Conservation (phyloP, 2,888 invertebrate genomes). For the Aleiodes testaceus region DNA sequence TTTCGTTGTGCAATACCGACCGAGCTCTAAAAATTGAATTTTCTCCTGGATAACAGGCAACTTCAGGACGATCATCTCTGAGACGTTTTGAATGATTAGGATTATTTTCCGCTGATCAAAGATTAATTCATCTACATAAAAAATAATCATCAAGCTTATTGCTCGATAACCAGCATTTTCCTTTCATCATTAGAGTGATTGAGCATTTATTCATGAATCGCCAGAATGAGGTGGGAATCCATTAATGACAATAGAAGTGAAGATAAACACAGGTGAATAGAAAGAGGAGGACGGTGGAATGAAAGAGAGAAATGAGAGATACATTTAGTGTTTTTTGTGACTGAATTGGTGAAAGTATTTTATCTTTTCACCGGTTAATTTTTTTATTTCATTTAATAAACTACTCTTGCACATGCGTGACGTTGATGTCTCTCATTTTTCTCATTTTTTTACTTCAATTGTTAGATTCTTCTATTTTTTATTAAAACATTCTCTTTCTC, state of each 20-base stretch:
- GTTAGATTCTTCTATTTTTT: neutral
- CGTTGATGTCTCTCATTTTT: neutral
- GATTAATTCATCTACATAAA: no score
- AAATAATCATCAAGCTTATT: no score
- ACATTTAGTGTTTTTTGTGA: neutral
- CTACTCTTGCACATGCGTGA: neutral
- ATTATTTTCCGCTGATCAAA: no score
- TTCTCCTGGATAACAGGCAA: no score
- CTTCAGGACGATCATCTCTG: no score
- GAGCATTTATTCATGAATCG: constrained; percentile 4
- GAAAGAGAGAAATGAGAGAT: neutral
- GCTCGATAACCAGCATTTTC: no score
- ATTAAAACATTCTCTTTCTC: neutral
- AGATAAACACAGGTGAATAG: constrained; percentile 18
- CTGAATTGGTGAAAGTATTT: constrained; percentile 18
- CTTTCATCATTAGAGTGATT: no score
- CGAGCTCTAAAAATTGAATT: no score
- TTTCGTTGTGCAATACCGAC: no score
- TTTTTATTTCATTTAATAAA: neutral
- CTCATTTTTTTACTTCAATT: neutral
- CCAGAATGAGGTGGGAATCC: neutral
- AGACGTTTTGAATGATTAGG: no score
- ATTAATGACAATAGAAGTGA: neutral
- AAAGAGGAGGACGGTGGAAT: no score
- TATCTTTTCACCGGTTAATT: neutral